Evolutionary conservation across 2,888 invertebrate species (phyloP), one percentile per base, ranked within the genome.

Genomic region (Hyles lineata): DNA sequence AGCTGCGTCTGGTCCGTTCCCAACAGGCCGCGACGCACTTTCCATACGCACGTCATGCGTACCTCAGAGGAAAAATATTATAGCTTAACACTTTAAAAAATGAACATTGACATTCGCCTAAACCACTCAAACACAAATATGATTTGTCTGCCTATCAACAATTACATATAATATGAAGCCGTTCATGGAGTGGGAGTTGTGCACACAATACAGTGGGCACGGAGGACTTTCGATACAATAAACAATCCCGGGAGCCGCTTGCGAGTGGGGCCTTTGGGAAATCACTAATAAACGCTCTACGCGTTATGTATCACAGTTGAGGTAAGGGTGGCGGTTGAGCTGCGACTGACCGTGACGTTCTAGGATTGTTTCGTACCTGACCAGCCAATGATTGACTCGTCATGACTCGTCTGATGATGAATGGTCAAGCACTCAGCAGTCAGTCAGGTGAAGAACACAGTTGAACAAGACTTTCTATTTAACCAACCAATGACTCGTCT

Each of bases 211-310:
- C 75, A 76, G 78, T 74, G 74, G 69, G 72, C 74, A 74, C 78
- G 73, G 72, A 75, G 76, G 80, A 75, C 72, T 73, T 72, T 25
- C 50, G 29, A 71, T 35, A 60, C 61, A 67, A 67, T 72, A 72
- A 62, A 70, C 32, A 67, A 67, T 67, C 63, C 70, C 70, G 21
- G 23, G 60, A 32, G 70, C 29, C 50, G 52, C 21, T 70, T 73
- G 59, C 32, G 70, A 59, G 70, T 73, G 55, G 23, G 61, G 76
- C 84, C 78, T 71, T 73, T 77, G 85, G 84, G 83, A 85, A 85
- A 85, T 85, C 83, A 85, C 83, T 84, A 82, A 85, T 83, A 82
- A 82, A 81, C 77, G 76, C 78, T 76, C 73, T 75, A 77, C 75
- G 74, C 76, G 75, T 76, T 78, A 55, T 25, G 25, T 25, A 61